Percentiles rank a stretch among this genome's conserved stretches.
phyloP scores from a whole-genome alignment of 2,888 invertebrate species.

The Drosophila paranaensis region DNA sequence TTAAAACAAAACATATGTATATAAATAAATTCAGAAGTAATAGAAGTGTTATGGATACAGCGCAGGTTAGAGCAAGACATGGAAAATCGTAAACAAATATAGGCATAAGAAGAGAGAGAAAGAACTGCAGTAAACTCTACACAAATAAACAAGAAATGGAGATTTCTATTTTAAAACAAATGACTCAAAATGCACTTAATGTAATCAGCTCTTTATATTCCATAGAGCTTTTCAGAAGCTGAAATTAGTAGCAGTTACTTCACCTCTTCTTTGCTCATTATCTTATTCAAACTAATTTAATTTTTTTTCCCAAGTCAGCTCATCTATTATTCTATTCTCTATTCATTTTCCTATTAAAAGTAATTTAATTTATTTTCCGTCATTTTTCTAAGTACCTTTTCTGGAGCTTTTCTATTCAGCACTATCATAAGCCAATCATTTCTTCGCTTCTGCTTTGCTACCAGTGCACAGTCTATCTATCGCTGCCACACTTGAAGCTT shows the following conservation, averaged over 20 bases:
- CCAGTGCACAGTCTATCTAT: constrained; percentile 4
- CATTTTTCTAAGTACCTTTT: not conserved
- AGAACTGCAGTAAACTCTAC: no score
- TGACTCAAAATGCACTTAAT: not conserved
- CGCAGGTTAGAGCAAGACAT: not conserved
- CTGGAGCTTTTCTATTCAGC: not conserved
- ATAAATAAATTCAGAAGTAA: not conserved
- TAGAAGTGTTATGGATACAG: not conserved
- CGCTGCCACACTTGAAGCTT: constrained; percentile 10
- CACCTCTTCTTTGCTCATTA: not conserved
- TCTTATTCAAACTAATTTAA: not conserved
- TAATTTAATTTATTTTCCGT: not conserved
- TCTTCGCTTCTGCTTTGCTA: not conserved
- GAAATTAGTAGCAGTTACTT: not conserved
- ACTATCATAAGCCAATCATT: no score
- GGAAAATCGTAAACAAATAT: no score
- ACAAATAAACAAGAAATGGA: not conserved
- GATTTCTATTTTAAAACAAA: not conserved
- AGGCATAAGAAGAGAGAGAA: not conserved
- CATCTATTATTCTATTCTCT: not conserved
- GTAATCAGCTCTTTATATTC: not conserved
- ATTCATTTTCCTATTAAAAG: not conserved
- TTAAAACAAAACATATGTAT: not conserved
- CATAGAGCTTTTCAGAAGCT: not conserved
- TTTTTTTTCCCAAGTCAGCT: not conserved